Conservation (phyloP, 2,888 invertebrate genomes). For the Autographa pulchrina region DNA sequence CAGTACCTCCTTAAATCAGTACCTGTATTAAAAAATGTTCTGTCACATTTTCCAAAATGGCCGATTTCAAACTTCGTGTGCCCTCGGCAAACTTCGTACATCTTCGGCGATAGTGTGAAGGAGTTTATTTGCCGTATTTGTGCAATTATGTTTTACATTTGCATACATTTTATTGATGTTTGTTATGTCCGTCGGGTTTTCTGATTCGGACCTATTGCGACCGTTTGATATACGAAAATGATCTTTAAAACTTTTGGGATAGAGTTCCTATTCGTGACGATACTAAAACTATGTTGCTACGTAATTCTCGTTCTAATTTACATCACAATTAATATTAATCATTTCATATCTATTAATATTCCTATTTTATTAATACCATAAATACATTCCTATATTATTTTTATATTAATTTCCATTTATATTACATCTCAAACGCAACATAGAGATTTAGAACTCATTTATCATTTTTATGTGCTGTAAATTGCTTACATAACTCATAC, state of each 20-base stretch:
- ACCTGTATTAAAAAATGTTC: neutral
- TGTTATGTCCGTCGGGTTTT: conserved; percentile 49
- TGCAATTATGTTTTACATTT: conserved; percentile 48
- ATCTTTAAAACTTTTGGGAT: conserved; percentile 26
- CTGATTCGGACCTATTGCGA: conserved; percentile 27
- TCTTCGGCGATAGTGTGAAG: conserved; percentile 3
- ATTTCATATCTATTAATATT: neutral
- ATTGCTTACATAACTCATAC: neutral
- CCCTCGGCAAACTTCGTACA: conserved; percentile 24
- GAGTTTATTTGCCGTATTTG: conserved; percentile 19
- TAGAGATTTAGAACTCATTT: neutral
- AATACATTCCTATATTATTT: neutral
- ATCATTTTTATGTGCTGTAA: neutral
- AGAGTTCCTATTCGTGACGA: neutral
- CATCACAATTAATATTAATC: neutral
- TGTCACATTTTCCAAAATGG: neutral
- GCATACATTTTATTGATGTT: conserved; percentile 54
- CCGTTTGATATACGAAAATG: conserved; percentile 55
- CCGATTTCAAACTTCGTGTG: neutral
- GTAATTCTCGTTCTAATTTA: neutral
- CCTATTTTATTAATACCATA: neutral
- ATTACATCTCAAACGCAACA: neutral
- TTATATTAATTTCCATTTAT: neutral
- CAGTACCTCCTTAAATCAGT: neutral
- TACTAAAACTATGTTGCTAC: neutral